Evolutionary conservation across 2,113 vertebrate genomes (phyloP), one percentile per base, ranked within the genome.

Genomic region (Tenebrosternarchus preto): DNA sequence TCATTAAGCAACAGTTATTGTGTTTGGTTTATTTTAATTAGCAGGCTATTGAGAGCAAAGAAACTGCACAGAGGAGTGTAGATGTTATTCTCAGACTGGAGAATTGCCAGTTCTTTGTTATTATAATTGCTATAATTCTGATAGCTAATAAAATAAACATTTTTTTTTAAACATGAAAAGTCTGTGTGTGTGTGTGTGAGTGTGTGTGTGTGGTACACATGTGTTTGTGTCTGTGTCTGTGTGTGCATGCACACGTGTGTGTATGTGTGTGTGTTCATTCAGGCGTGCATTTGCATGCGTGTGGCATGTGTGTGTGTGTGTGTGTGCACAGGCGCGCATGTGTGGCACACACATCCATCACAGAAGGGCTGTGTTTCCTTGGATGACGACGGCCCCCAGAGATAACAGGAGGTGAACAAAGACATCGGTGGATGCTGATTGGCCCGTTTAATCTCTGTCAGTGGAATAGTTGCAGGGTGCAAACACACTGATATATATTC

Each of bases 1-100:
- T 78, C 77, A 86, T 86, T 86, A 86, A 82, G 80, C 85, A 67
- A 74, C 61, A 59, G 68, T 82, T 81, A 84, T 86, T 86, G 76
- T 86, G 82, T 84, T 78, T 82, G 80, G 66, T 83, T 86, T 83
- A 82, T 83, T 88, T 83, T 83, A 86, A 88, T 86, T 85, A 85
- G 80, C 68, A 29, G 76, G 33, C 82, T 76, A 80, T 78, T 78
- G 80, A 79, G 63, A 72, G 72, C 5, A 31, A 69, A 57, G 31
- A 29, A 27, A 56, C 56, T 60, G 63, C 68, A 79, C 39, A 68
- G 43, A 31, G 80, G 69, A 72, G 36, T 33, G 66, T 25, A 68
- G 39, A 75, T 73, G 68, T 77, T 80, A 69, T 77, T 76, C 46
- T 57, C n/a, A 20, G 39, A 43, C 71, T 71, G 71, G 73, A 70